Conservation (phyloP, 2,797 vertebrate species). For the Lagorchestes hirsutus region DNA sequence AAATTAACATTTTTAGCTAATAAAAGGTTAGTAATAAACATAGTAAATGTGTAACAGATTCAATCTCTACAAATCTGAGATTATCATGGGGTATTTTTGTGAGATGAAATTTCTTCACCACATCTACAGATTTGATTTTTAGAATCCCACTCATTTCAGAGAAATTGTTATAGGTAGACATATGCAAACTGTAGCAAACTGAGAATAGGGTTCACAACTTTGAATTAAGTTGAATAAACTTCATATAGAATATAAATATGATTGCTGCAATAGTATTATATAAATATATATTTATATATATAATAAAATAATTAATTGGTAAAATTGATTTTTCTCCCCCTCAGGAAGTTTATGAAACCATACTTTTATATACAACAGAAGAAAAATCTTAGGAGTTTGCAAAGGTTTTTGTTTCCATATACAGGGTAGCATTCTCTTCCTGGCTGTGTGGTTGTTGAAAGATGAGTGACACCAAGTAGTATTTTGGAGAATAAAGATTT, state of each 20-base stretch:
- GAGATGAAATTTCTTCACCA: constrained; percentile 55
- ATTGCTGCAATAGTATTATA: constrained; percentile 31
- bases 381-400: constrained; percentile 53
- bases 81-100: constrained; percentile 24
- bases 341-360: constrained; percentile 35
- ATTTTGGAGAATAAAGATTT: constrained; percentile 66
- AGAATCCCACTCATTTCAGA: constrained; percentile 56
- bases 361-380: constrained; percentile 53
- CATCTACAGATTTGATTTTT: constrained; percentile 59
- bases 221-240: constrained; percentile 47
- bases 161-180: constrained; percentile 35
- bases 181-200: constrained; percentile 30
- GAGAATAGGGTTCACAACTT: constrained; percentile 56
- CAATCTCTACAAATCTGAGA: constrained; percentile 19
- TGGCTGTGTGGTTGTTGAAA: constrained; percentile 64
- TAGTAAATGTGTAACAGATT: constrained; percentile 7
- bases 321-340: constrained; percentile 43
- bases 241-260: constrained; percentile 19
- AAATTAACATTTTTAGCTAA: constrained; percentile 38
- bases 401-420: constrained; percentile 11
- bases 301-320: neutral
- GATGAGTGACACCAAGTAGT: constrained; percentile 64
- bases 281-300: no score
- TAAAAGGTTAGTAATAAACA: constrained; percentile 51
- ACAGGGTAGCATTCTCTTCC: constrained; percentile 62